Conservation (phyloP, 2,888 invertebrate genomes). For the Nymphalis polychloros region DNA sequence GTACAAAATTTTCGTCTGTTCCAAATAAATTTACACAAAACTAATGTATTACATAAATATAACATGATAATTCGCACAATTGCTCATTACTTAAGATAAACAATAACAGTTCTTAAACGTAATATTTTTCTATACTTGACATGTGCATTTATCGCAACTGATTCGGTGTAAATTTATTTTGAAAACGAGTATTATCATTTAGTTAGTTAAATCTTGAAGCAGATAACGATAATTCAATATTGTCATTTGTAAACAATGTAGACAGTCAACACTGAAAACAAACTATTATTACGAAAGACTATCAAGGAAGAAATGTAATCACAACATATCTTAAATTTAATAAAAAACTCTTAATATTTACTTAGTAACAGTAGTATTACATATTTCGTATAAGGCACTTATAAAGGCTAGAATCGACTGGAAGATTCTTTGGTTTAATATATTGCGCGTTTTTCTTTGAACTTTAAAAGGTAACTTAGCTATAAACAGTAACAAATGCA, state of each 20-base stretch:
- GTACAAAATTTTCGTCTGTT: not conserved
- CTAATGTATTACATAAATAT: not conserved
- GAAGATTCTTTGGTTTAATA: conserved; percentile 75
- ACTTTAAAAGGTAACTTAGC: conserved; percentile 74
- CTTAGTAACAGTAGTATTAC: conserved; percentile 37
- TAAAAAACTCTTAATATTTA: conserved; percentile 45
- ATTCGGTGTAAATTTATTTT: too few relatives aligned
- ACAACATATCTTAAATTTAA: conserved; percentile 34
- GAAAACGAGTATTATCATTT: too few relatives aligned
- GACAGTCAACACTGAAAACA: conserved; percentile 9
- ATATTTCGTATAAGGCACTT: conserved; percentile 45
- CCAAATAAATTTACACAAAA: not conserved
- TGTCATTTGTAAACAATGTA: not conserved
- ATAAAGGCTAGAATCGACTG: conserved; percentile 65
- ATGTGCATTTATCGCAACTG: too few relatives aligned
- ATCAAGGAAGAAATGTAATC: conserved; percentile 13
- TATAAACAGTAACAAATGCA: conserved; percentile 71
- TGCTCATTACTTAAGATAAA: too few relatives aligned
- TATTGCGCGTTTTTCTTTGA: conserved; percentile 72
- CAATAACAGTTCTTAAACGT: too few relatives aligned
- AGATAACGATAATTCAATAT: not conserved
- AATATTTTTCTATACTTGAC: too few relatives aligned
- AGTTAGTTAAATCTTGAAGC: not conserved
- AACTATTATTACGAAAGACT: conserved; percentile 2
- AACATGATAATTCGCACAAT: not conserved